phyloP scores from a whole-genome alignment of 1,140 invertebrate species.

The Drosophila asahinai region DNA sequence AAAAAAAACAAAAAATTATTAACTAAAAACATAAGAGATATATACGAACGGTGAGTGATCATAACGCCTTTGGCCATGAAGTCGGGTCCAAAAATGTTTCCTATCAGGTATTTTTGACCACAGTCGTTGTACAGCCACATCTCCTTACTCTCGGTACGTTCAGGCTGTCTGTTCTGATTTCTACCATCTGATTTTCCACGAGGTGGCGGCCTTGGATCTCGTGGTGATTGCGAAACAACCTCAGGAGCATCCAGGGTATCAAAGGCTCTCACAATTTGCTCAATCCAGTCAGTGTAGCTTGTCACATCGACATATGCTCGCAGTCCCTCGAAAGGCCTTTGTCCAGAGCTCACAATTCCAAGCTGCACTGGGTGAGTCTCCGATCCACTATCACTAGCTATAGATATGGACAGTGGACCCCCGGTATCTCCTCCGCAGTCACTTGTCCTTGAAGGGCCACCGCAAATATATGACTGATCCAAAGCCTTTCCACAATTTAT shows the following conservation, averaged over 20 bases:
- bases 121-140: not conserved
- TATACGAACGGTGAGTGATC: constrained; percentile 6
- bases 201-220: not conserved
- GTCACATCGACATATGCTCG: constrained; percentile 1
- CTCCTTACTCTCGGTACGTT: not conserved
- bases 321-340: not conserved
- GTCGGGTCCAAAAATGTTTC: constrained; percentile 3
- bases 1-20: not conserved
- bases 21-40: not conserved
- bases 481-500: not conserved
- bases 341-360: not conserved
- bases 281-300: not conserved
- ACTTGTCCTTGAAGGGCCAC: not conserved
- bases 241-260: not conserved
- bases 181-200: no score
- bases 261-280: not conserved
- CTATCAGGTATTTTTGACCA: not conserved
- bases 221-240: no score
- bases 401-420: not conserved
- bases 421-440: not conserved
- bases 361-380: not conserved
- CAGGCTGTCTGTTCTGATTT: no score
- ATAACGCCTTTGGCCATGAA: constrained; percentile 14
- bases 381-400: no score
- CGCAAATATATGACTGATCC: not conserved